These are phyloP conservation scores for Pogonomyrmex californicus DNA, from an alignment of 1,140 invertebrate species.

Conservation along the genomic window DNA sequence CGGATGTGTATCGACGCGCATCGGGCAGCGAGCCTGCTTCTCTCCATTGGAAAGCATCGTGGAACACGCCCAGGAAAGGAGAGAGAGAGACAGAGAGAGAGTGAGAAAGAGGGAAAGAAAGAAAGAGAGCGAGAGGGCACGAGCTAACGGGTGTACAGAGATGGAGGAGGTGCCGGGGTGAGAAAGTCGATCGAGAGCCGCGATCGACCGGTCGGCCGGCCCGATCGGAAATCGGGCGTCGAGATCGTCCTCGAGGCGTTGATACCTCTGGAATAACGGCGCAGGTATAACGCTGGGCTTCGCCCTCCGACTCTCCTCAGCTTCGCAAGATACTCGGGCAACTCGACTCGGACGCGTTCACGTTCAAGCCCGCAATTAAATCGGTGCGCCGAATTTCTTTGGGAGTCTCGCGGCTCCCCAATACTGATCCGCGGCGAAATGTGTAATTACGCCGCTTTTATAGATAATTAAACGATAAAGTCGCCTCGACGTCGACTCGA, in stretches of 20 bases:
- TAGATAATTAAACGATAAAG: conserved; percentile 73
- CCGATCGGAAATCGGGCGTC: conserved; percentile 65
- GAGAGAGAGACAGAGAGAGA: not conserved
- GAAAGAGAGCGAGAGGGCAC: not conserved
- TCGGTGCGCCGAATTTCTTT: conserved; percentile 60
- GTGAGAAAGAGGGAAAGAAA: no score
- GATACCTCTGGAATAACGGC: conserved; percentile 32
- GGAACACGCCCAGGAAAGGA: conserved; percentile 49
- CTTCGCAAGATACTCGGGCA: conserved; percentile 16
- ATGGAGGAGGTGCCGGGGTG: conserved; percentile 60
- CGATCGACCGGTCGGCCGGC: conserved; percentile 32
- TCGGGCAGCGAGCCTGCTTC: conserved; percentile 31
- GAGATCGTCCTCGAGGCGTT: conserved; percentile 69
- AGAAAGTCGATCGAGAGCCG: conserved; percentile 62
- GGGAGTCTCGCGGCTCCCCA: conserved; percentile 21
- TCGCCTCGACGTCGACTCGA: not conserved
- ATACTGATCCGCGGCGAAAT: conserved; percentile 47
- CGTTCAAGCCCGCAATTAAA: conserved; percentile 70
- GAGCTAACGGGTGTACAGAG: conserved; percentile 25
- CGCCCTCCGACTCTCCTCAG: not conserved
- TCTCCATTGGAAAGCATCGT: conserved; percentile 45
- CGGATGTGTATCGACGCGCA: conserved; percentile 69
- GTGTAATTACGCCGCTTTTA: conserved; percentile 55
- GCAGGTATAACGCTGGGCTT: conserved; percentile 23
- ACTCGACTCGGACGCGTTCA: conserved; percentile 22